phyloP scores from a whole-genome alignment of 2,888 invertebrate species.

The Sialis lutaria region DNA sequence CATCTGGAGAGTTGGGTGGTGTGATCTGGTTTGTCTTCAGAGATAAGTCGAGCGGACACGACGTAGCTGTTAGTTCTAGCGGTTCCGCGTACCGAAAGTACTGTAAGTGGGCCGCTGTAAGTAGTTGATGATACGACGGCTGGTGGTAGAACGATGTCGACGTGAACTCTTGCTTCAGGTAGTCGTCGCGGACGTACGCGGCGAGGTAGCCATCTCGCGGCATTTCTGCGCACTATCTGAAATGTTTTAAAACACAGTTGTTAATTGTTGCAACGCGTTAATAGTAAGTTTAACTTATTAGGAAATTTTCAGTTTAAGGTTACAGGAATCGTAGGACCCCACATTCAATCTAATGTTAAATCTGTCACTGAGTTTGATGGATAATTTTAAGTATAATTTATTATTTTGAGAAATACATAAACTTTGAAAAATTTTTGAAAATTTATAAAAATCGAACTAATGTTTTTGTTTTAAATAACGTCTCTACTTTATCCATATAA shows the following conservation, averaged over 20 bases:
- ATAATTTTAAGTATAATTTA: too few relatives aligned
- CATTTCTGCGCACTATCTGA: not conserved
- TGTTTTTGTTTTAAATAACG: too few relatives aligned
- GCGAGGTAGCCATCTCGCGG: conserved; percentile 3
- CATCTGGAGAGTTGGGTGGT: conserved; percentile 29
- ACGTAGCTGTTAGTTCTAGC: conserved; percentile 26
- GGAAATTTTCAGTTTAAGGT: too few relatives aligned
- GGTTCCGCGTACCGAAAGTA: conserved; percentile 41
- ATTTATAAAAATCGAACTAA: too few relatives aligned
- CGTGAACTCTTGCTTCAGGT: not conserved
- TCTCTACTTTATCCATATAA: too few relatives aligned
- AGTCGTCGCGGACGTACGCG: not conserved
- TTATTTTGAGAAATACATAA: too few relatives aligned
- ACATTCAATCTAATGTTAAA: too few relatives aligned
- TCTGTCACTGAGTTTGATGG: too few relatives aligned
- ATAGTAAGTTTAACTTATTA: not conserved
- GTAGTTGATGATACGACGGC: conserved; percentile 10
- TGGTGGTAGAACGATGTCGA: conserved; percentile 10
- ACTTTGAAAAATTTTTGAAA: too few relatives aligned
- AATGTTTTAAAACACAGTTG: not conserved
- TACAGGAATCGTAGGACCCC: not conserved
- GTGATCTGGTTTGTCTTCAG: conserved; percentile 52
- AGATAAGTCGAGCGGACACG: conserved; percentile 53
- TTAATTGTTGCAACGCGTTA: not conserved
- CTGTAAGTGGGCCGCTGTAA: conserved; percentile 26